These are phyloP conservation scores for Eristalinus aeneus DNA, from an alignment of 2,888 invertebrate genomes.

Conservation along the genomic window DNA sequence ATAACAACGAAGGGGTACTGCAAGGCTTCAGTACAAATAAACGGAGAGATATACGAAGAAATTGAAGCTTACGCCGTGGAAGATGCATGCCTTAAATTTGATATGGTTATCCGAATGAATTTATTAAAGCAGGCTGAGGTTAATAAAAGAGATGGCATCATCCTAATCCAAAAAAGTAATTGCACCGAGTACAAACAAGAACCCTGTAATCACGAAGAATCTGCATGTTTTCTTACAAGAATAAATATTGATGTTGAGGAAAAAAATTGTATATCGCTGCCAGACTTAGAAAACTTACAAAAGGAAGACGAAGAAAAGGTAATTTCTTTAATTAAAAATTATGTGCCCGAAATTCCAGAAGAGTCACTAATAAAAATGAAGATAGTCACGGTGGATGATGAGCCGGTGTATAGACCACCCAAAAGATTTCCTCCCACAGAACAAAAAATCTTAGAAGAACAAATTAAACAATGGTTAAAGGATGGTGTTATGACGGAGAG, in stretches of 20 bases:
- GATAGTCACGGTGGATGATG: conserved; percentile 32
- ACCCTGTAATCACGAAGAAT: too few relatives aligned
- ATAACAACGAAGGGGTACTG: not conserved
- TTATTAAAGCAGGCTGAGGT: not conserved
- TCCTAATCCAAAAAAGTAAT: not conserved
- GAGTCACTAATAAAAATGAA: conserved; percentile 34
- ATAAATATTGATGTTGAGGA: conserved; percentile 1
- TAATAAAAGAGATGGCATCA: not conserved
- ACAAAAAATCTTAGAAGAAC: conserved; percentile 24
- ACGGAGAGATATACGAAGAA: not conserved
- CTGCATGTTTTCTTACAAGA: not conserved
- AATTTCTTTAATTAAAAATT: conserved; percentile 22
- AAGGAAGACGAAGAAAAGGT: conserved; percentile 5
- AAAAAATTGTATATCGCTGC: not conserved
- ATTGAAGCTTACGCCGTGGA: conserved; percentile 1
- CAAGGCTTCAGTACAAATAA: not conserved
- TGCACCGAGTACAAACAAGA: not conserved
- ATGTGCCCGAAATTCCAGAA: not conserved
- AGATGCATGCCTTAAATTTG: not conserved
- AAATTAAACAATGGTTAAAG: conserved; percentile 25
- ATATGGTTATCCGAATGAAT: conserved; percentile 6
- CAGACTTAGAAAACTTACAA: conserved; percentile 3
- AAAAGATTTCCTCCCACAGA: conserved; percentile 35
- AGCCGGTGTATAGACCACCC: conserved; percentile 23
- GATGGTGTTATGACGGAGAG: conserved; percentile 30